Evolutionary conservation across 2,113 vertebrate species (phyloP), one percentile per base, ranked within the genome.

Genomic region (Mesoclemmys tuberculata): DNA sequence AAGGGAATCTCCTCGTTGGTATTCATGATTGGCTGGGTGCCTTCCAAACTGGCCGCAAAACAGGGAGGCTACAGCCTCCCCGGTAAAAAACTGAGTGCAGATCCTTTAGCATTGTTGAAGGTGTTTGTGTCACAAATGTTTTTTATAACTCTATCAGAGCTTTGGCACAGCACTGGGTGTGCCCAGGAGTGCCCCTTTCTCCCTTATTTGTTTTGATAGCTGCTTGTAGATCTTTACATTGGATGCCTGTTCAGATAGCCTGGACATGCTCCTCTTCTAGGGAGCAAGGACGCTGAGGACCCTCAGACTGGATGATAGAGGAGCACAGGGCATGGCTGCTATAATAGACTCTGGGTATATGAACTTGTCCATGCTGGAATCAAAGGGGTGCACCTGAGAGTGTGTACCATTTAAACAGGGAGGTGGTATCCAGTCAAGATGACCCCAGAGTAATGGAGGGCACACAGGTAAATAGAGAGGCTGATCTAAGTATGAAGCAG

Each of bases 401-500:
- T 21, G 64, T 22, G 35, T 38, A 38, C 16, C 64, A 19, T 92
- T 86, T 49, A 82, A 94, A 31, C 2, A 89, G 1, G 51, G 35
- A 71, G 55, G 56, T 74, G 90, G 27, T 0, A 79, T 2, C 4
- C 91, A 93, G 71, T 89, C 85, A 84, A 8, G 29, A 55, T 84
- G 74, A 84, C 71, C 52, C 96, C 86, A 84, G 71, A 96, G 89
- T 21, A 92, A 38, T 51, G 49, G 56, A 68, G 3, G 87, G 81
- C 82, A 49, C 56, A 80, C 35, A 87, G 0, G 81, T 71, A 93
- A 86, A 93, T 71, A 94, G 82, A 96, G 83, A 0, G 56, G 87
- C 21, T 71, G 71, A 82, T 14, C 21, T 71, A 91, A 52, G 52
- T 82, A 77, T 85, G 87, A 96, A 52, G 82, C 90, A 93, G 85